Conservation (phyloP, 2,797 vertebrate genomes). For the Leuciscus waleckii region DNA sequence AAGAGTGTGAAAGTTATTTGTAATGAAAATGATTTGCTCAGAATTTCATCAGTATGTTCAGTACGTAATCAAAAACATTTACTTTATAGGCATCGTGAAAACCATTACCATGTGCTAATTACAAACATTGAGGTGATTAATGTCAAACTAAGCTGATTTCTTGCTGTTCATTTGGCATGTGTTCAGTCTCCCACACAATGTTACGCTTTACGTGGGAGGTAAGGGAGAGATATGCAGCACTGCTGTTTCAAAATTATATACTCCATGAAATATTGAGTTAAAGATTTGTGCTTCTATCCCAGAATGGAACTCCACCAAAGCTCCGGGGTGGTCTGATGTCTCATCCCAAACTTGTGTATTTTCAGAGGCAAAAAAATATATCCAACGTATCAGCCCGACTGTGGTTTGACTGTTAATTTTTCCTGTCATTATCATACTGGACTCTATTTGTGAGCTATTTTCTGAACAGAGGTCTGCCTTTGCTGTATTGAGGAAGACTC, state of each 20-base stretch:
- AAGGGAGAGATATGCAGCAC: conserved; percentile 9
- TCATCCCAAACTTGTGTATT: conserved; percentile 38
- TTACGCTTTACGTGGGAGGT: conserved; percentile 10
- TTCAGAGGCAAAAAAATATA: conserved; percentile 37
- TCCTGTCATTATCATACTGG: conserved; percentile 14
- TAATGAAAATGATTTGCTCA: neutral
- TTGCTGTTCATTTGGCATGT: conserved; percentile 8
- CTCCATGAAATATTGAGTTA: conserved; percentile 50
- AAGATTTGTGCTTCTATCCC: conserved; percentile 44
- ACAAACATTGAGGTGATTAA: neutral
- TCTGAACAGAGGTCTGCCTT: conserved; percentile 11
- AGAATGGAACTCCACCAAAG: conserved; percentile 45
- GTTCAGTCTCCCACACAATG: conserved; percentile 3
- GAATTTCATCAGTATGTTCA: neutral
- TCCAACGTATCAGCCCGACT: conserved; percentile 17
- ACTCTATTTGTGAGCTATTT: conserved; percentile 22
- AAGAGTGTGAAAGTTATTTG: conserved; percentile 3
- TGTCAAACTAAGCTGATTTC: conserved; percentile 24
- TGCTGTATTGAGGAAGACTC: neutral
- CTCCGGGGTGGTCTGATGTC: conserved; percentile 50
- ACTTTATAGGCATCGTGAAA: neutral
- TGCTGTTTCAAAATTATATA: conserved; percentile 30
- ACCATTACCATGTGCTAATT: conserved; percentile 11
- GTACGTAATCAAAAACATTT: conserved; percentile 9
- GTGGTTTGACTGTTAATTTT: conserved; percentile 33